Evolutionary conservation across 35 echinoderm and acorn worm genomes (phyloP), one percentile per base, ranked within the genome.

Genomic region (Apostichopus californicus): DNA sequence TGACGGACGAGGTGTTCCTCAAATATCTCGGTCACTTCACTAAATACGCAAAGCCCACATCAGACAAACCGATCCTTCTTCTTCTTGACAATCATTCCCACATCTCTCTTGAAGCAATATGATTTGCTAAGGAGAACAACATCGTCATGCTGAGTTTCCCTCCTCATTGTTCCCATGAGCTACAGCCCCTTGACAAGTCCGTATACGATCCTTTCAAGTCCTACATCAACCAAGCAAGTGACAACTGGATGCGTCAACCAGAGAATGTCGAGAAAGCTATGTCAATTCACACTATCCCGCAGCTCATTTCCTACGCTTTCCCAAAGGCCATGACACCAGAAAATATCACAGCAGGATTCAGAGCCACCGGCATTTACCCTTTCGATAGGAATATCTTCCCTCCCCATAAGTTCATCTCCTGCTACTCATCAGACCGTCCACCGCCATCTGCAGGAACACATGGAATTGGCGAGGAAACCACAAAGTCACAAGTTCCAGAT

Each of bases 311-410:
- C 14, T 92, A 66, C 66, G 90, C 90, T 9, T 64, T 80, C 82
- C 79, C 79, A 18, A 92, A 66, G 61, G 77, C 90, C 20, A 70
- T 92, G 78, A 92, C 78, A 64, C 79, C 79, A 82, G 78, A 83
- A 53, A 92, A 92, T 58, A 82, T 82, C 59, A 22, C 8, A 61
- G 6, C 63, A 66, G 90, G 90, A 17, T 92, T 92, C 60, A 92
- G 61, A 25, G n/a, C 90, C 24, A 82, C 57, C 17, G 90, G 78
- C 20, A 92, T 92, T 17, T 92, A 78, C 54, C 78, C 90, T 2
- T 81, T 92, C 52, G 79, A 90, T 22, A 91, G 26, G 77, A 80
- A 91, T 54, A 79, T 79, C 9, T 56, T 91, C 54, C 73, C 90
- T 80, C 54, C 1, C 7, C 21, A 25, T 25, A 77, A 91, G 17